These are phyloP conservation scores for Notodonta ziczac DNA, from an alignment of 2,888 invertebrate species.

Conservation along the genomic window DNA sequence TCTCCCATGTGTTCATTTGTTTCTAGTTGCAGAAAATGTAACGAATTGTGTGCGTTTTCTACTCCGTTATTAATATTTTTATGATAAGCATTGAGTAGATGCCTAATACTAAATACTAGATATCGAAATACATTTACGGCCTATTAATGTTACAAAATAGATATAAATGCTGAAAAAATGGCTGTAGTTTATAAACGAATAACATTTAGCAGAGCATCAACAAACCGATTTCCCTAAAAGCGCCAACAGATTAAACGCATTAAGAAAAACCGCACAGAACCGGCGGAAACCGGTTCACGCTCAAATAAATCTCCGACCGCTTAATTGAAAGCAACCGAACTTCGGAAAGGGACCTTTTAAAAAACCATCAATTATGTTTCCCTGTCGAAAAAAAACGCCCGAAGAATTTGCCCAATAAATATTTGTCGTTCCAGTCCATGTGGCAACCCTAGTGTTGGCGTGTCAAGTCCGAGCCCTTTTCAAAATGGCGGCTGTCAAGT, in stretches of 20 bases:
- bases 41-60: no score
- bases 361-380: slow-evolving; percentile 55
- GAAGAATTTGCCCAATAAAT: slow-evolving; percentile 63
- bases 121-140: no score
- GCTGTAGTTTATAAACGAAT: no score
- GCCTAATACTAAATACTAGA: no score
- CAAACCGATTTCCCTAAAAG: slow-evolving; percentile 10
- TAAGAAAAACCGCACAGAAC: slow-evolving; percentile 27
- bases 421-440: slow-evolving; percentile 46
- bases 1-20: no score
- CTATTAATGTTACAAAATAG: no score
- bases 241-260: slow-evolving; percentile 20
- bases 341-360: slow-evolving; percentile 41
- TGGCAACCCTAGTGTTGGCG: slow-evolving; percentile 66
- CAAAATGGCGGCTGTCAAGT: slow-evolving; percentile 71
- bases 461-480: slow-evolving; percentile 79
- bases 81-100: no score
- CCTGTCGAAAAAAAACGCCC: slow-evolving; percentile 35
- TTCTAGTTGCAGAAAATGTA: no score
- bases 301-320: slow-evolving; percentile 10
- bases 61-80: no score
- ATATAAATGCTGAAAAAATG: no score
- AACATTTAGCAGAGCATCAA: not conserved
- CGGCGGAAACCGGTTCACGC: slow-evolving; percentile 19
- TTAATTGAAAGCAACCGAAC: slow-evolving; percentile 15